Percentiles rank a stretch among this genome's conserved stretches.
Conservation (phyloP, 2,113 vertebrate genomes). For the Corynorhinus townsendii region DNA sequence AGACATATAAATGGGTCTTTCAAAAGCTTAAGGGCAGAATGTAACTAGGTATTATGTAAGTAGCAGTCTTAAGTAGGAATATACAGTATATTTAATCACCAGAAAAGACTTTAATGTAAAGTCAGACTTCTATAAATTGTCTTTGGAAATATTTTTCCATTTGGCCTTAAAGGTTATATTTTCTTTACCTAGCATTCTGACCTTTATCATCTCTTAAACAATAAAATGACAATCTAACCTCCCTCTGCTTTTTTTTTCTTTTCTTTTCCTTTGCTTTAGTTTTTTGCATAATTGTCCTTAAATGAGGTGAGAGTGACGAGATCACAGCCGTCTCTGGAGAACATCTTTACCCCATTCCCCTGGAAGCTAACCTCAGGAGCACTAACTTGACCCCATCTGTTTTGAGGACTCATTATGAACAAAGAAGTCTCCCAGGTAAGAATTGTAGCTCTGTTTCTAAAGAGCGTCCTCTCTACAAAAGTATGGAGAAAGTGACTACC, state of each 20-base stretch:
- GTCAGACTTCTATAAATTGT: constrained; percentile 10
- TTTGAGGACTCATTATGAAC: constrained; percentile 69
- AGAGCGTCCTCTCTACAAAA: constrained; percentile 21
- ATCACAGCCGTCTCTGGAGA: constrained; percentile 19
- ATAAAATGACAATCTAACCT: constrained; percentile 19
- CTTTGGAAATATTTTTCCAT: constrained; percentile 35
- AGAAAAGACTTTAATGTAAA: constrained; percentile 16
- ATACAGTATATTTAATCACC: neutral
- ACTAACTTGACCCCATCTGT: constrained; percentile 35
- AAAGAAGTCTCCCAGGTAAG: constrained; percentile 69
- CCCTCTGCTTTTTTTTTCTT: constrained; percentile 14
- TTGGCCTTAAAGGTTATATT: constrained; percentile 28
- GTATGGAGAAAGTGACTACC: neutral
- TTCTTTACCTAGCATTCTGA: neutral
- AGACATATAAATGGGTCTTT: neutral
- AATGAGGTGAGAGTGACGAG: constrained; percentile 31
- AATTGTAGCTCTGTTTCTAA: constrained; percentile 16
- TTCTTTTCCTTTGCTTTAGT: constrained; percentile 50
- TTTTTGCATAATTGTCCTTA: constrained; percentile 40
- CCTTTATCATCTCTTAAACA: constrained; percentile 23
- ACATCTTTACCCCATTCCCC: neutral
- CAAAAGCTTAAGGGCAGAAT: neutral
- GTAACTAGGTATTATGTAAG: constrained; percentile 21
- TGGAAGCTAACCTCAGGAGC: neutral
- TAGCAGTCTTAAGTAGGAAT: constrained; percentile 4